These are phyloP conservation scores for Crossocerus cetratus DNA, from an alignment of 2,888 invertebrate genomes.

Conservation along the genomic window DNA sequence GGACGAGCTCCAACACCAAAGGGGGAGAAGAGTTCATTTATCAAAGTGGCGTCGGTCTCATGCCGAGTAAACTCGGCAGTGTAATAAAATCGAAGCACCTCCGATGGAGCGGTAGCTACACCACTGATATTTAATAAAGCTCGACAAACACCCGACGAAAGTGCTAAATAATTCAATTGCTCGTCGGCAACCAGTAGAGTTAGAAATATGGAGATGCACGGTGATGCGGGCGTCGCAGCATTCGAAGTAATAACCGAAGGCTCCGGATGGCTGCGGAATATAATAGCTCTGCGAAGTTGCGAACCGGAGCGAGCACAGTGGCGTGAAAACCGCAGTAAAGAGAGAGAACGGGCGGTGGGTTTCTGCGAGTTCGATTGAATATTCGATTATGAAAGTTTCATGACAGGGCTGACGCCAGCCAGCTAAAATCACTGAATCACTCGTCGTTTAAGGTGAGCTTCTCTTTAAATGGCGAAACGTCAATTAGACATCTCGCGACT, in stretches of 20 bases:
- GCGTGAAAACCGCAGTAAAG: not conserved
- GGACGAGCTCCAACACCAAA: not conserved
- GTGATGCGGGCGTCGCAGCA: no score
- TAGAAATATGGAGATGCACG: no score
- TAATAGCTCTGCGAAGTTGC: no score
- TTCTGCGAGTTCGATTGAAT: not conserved
- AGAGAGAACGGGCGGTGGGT: not conserved
- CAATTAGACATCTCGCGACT: conserved; percentile 32
- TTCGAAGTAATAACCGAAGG: no score
- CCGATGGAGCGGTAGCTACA: not conserved
- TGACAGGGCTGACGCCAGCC: not conserved
- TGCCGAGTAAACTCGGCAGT: not conserved
- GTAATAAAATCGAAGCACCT: conserved; percentile 1
- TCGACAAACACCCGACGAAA: not conserved
- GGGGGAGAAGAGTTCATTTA: not conserved
- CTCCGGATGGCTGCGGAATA: not conserved
- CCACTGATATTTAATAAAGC: not conserved
- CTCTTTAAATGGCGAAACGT: conserved; percentile 42
- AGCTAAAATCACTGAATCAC: not conserved
- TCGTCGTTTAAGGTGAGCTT: conserved; percentile 5
- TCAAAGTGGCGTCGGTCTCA: not conserved
- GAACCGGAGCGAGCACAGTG: not conserved
- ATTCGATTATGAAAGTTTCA: conserved; percentile 45
- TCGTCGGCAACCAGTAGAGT: no score
- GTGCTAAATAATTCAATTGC: not conserved